Base-by-base conservation (phyloP, 2,888 invertebrate species). In the Petrolisthes manimaculis region DNA sequence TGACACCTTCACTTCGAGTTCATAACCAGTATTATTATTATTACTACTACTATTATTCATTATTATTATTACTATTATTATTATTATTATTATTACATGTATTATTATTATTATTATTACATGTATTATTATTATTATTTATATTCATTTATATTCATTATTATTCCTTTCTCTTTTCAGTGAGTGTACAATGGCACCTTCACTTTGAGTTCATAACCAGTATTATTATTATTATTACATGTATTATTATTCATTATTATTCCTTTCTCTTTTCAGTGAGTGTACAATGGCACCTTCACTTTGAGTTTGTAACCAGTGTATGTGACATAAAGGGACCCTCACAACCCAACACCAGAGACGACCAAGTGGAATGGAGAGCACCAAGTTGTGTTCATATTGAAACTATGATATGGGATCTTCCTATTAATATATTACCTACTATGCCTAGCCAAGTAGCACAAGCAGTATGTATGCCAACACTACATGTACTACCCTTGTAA, bases 351-450 rank as follows among this genome's bases (percentile, higher is more conserved):
- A 94, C 94, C 88, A 94, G 95, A 54, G 94, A 94, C 54, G 95
- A 93, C 75, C 92, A 93, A 82, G 91, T 93, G 21, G 94, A 94
- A 24, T 97, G 98, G 96, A 96, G 96, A 92, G 98, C 97, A 0
- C 98, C 98, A 0, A 94, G 95, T 3, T 95, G 96, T 91, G 94
- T 98, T 56, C 96, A 97, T 14, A 98, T 99, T 89, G 99, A 99
- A 93, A 99, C 99, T 0, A 98, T 99, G 98, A 96, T 98, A 18
- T 99, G 99, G 99, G 98, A 99, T 94, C 94, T 99, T 86, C 98
- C 99, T 0, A 96, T 99, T 85, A 97, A 97, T 92, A 95, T 99
- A 89, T 97, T 97, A 93, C 97, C 99, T 0, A 97, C 98, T 6
- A 95, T 97, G 91, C 98, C 98, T 0, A 94, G 95, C 91, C 96